Conservation (phyloP, 2,797 vertebrate genomes). For the Momotus momota region DNA sequence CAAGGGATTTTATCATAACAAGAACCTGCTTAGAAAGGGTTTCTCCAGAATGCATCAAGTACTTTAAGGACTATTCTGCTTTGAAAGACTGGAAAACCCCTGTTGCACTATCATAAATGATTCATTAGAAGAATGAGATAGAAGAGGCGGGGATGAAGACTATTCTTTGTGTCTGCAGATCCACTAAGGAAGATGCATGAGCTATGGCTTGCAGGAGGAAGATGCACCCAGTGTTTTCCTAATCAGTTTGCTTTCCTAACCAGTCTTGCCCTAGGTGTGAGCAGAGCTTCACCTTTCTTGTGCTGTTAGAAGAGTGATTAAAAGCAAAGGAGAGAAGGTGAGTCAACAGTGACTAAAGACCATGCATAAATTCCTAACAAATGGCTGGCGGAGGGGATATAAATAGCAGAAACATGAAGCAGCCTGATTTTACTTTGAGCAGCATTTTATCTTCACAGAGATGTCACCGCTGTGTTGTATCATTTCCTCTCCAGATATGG, state of each 20-base stretch:
- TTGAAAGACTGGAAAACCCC: slow-evolving; percentile 29
- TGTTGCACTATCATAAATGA: background rate
- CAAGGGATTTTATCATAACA: background rate
- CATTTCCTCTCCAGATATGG: slow-evolving; percentile 25
- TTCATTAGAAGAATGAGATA: background rate
- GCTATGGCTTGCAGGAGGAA: background rate
- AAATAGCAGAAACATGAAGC: slow-evolving; percentile 28
- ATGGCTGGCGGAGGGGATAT: background rate
- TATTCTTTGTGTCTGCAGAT: background rate
- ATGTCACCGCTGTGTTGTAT: background rate
- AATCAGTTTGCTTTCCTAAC: background rate
- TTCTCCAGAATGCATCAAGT: background rate
- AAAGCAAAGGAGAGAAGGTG: slow-evolving; percentile 27
- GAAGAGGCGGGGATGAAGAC: background rate
- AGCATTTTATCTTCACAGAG: slow-evolving; percentile 21
- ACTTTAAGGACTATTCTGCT: background rate
- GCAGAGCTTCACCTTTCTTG: background rate
- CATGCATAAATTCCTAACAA: slow-evolving; percentile 54
- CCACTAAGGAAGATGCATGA: background rate
- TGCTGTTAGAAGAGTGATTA: slow-evolving; percentile 1
- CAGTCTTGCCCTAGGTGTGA: background rate
- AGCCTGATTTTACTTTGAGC: slow-evolving; percentile 14
- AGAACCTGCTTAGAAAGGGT: background rate
- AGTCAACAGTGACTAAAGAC: slow-evolving; percentile 39
- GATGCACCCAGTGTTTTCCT: background rate